Conservation (phyloP, 2,797 vertebrate species). For the Eupleurogrammus muticus region DNA sequence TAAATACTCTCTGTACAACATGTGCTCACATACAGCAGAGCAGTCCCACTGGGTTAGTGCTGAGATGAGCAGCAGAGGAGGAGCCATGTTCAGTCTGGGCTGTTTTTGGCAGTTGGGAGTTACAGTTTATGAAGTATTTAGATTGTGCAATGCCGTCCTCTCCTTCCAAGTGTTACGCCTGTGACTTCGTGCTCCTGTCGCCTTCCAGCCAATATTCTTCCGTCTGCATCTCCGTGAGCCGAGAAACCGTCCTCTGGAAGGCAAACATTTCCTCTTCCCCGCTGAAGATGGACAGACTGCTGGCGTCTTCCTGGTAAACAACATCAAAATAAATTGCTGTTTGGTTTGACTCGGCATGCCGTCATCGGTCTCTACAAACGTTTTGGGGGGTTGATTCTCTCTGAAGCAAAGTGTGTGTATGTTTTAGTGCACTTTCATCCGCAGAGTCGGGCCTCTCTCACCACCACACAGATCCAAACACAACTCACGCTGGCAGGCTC, state of each 20-base stretch:
- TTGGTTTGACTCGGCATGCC: not conserved
- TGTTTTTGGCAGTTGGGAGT: slow-evolving; percentile 31
- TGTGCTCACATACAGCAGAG: slow-evolving; percentile 7
- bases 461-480: no score
- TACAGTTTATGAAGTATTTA: slow-evolving; percentile 19
- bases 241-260: slow-evolving; percentile 94
- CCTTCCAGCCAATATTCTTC: slow-evolving; percentile 95
- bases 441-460: no score
- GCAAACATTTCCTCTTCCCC: slow-evolving; percentile 96
- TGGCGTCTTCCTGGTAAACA: slow-evolving; percentile 79
- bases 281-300: slow-evolving; percentile 92
- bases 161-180: slow-evolving; percentile 37
- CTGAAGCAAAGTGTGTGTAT: no score
- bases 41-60: slow-evolving; percentile 13
- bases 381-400: no score
- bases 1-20: slow-evolving; percentile 68
- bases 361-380: no score
- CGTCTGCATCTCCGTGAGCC: slow-evolving; percentile 98
- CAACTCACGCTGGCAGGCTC: no score
- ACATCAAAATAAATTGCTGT: not conserved
- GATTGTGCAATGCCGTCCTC: not conserved
- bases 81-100: slow-evolving; percentile 42
- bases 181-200: slow-evolving; percentile 83
- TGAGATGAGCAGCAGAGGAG: slow-evolving; percentile 3
- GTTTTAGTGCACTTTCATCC: no score